Conservation (phyloP, 2,888 invertebrate genomes). For the Mellilla xanthometata region DNA sequence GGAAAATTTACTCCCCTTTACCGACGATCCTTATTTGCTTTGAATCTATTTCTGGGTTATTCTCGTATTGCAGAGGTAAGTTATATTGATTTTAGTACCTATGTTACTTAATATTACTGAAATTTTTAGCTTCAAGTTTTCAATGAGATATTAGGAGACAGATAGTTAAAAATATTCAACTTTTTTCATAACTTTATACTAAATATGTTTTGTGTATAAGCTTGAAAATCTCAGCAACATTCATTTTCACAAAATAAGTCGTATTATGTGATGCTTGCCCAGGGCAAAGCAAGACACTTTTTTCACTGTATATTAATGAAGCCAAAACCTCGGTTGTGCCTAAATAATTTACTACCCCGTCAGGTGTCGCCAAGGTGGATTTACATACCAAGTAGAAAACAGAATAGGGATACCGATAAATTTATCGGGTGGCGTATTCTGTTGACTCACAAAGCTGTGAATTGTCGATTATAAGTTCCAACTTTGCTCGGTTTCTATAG, state of each 20-base stretch:
- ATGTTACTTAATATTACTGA: neutral
- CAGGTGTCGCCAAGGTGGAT: slow-evolving; percentile 68
- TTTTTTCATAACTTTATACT: too few species aligned
- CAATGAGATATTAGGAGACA: too few species aligned
- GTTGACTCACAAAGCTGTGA: slow-evolving; percentile 51
- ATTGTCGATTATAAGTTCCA: slow-evolving; percentile 46
- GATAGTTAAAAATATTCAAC: too few species aligned
- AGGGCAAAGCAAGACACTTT: slow-evolving; percentile 44
- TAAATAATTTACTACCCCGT: slow-evolving; percentile 70
- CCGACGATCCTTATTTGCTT: slow-evolving; percentile 26
- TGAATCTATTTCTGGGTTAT: slow-evolving; percentile 4
- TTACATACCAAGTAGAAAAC: slow-evolving; percentile 54
- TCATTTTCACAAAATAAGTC: slow-evolving; percentile 5
- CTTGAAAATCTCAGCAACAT: too few species aligned
- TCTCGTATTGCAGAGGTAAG: too few species aligned
- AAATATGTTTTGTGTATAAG: too few species aligned
- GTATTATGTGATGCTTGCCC: slow-evolving; percentile 2
- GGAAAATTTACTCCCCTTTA: slow-evolving; percentile 27
- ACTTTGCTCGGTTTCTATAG: slow-evolving; percentile 18
- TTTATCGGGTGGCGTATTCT: slow-evolving; percentile 56
- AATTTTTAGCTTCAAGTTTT: too few species aligned
- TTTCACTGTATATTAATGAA: slow-evolving; percentile 72
- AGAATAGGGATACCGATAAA: slow-evolving; percentile 39
- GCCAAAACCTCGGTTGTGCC: slow-evolving; percentile 68
- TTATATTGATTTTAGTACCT: too few species aligned